Conservation (phyloP, 2,888 invertebrate genomes). For the Doris montereyensis region DNA sequence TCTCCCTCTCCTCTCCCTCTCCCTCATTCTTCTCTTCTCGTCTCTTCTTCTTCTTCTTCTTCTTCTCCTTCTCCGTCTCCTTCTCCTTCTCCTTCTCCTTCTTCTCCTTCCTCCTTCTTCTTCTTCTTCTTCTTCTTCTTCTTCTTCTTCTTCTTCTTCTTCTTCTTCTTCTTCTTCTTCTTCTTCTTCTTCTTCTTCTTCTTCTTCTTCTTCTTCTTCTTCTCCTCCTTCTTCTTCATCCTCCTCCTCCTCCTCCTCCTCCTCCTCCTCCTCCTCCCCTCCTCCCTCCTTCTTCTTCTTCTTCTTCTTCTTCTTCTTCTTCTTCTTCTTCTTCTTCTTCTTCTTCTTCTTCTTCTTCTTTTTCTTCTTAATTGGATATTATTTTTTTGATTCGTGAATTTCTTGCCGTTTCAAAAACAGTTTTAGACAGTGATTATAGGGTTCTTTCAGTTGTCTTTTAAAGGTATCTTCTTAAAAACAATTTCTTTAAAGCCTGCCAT, state of each 20-base stretch:
- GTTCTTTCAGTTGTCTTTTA: no score
- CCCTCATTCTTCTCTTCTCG: conserved; percentile 17
- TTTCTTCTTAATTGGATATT: not conserved
- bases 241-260: conserved; percentile 1
- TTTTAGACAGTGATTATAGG: no score
- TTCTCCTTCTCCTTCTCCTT: conserved; percentile 28
- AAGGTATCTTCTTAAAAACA: no score
- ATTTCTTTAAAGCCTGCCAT: no score
- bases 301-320: not conserved
- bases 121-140: conserved; percentile 30
- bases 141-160: conserved; percentile 30
- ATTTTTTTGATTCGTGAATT: not conserved
- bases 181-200: conserved; percentile 20
- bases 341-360: conserved; percentile 6
- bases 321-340: conserved; percentile 7
- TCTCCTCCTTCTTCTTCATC: conserved; percentile 23
- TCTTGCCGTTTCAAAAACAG: no score
- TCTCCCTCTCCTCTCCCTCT: not conserved
- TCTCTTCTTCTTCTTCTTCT: conserved; percentile 28
- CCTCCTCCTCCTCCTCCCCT: not conserved
- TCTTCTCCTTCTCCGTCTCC: conserved; percentile 27
- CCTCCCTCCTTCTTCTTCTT: not conserved
- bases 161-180: conserved; percentile 31
- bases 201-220: conserved; percentile 12
- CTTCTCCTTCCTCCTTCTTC: conserved; percentile 28